Base-by-base conservation (phyloP, 2,113 vertebrate species). In the Cinclus cinclus region DNA sequence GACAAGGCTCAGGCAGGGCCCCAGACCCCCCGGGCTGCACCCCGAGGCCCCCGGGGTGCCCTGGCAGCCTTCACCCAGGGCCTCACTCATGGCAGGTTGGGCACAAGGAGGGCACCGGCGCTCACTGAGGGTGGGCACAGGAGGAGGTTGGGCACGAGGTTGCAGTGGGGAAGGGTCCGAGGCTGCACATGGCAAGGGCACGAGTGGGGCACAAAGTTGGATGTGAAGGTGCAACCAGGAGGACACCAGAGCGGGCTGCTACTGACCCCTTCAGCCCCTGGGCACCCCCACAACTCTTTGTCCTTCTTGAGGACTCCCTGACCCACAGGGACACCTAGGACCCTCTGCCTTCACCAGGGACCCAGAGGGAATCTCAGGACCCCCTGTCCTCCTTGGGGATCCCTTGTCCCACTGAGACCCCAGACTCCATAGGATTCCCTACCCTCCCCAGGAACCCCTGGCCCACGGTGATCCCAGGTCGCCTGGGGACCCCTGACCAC, bases 71-170 rank as follows among this genome's bases (percentile, higher is more conserved):
- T 14, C 4, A 0, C 23, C 20, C 7, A 0, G 14, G 3, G 28
- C 42, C 5, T 6, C 6, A 6, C 68, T 62, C 6, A 0, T 1
- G 28, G 28, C 59, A 28, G 37, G 28, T 0, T 15, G 59, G n/a
- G 60, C 60, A 41, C 5, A 5, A 44, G 42, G 35, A 24, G 33
- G 63, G 55, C 33, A 20, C 17, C 2, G 22, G 46, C 39, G 37
- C 33, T 20, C 65, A 15, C 13, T 2, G 31, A 58, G 47, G 67
- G 37, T 53, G 67, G 37, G 37, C 52, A 13, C 80, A 17, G 33
- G 21, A 10, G 15, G 11, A 12, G 12, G 14, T 17, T 13, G 28
- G n/a, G 42, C 64, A n/a, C 20, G 4, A 30, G 16, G 47, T 17
- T 17, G 39, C 47, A 3, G 14, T n/a, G 82, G 30, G 65, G 75